phyloP scores from a whole-genome alignment of 1,140 invertebrate species.

The Spodoptera litura region DNA sequence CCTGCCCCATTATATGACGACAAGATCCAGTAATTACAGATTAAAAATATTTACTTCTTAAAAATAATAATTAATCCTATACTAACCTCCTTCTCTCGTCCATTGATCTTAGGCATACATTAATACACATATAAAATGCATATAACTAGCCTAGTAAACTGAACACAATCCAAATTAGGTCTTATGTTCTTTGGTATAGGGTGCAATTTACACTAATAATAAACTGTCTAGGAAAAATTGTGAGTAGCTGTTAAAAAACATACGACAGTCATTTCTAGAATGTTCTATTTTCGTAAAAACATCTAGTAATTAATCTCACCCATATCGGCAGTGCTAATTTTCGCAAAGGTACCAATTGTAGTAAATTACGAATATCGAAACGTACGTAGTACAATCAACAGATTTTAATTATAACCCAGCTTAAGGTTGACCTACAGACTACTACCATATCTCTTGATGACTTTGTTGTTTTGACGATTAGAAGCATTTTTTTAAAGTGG shows the following conservation, averaged over 20 bases:
- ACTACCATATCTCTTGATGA: too few relatives aligned
- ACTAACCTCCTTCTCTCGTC: conserved; percentile 12
- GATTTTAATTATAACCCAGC: too few relatives aligned
- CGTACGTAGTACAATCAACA: neutral
- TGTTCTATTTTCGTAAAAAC: too few relatives aligned
- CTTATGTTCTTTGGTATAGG: conserved; percentile 33
- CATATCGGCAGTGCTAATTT: conserved; percentile 20
- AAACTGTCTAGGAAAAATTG: neutral
- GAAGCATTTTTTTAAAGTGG: too few relatives aligned
- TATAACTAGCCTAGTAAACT: conserved; percentile 71
- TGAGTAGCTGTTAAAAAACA: conserved; percentile 1
- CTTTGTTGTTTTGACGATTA: too few relatives aligned
- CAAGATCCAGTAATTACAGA: neutral
- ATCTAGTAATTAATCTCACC: too few relatives aligned
- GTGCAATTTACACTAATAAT: neutral
- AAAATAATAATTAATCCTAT: neutral
- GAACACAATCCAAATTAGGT: conserved; percentile 27
- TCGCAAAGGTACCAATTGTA: conserved; percentile 14
- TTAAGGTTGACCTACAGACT: too few relatives aligned
- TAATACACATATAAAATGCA: conserved; percentile 72
- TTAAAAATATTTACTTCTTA: neutral
- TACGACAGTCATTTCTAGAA: too few relatives aligned
- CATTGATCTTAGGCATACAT: conserved; percentile 55
- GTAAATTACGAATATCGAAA: neutral
- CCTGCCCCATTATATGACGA: conserved; percentile 6